Evolutionary conservation across 2,113 vertebrate genomes (phyloP).

Genomic region (Cnemophilus loriae): DNA sequence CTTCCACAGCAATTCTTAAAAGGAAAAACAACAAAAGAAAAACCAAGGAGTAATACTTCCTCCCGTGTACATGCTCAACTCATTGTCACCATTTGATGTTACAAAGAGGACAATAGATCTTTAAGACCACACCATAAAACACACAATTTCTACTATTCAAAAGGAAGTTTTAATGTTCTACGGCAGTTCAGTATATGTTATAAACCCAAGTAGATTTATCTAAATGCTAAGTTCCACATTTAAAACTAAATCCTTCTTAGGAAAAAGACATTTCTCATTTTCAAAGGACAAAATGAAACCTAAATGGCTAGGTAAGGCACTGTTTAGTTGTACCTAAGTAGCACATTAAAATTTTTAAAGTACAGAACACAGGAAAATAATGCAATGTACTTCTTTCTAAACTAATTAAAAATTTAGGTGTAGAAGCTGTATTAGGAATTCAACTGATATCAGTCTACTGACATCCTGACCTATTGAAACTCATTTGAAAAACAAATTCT

Average conservation of each 20-base stretch:
- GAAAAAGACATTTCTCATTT: neutral
- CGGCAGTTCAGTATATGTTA: neutral
- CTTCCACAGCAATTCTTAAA: neutral
- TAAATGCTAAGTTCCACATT: neutral
- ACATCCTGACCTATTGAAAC: neutral
- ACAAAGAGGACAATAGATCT: neutral
- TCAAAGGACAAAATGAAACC: neutral
- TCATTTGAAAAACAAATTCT: neutral
- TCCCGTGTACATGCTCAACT: neutral
- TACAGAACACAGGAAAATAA: neutral
- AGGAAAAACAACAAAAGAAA: neutral
- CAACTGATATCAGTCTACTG: neutral
- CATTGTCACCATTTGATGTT: neutral
- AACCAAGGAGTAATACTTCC: neutral
- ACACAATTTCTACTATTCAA: neutral
- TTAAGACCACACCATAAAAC: neutral
- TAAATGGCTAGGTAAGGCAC: neutral
- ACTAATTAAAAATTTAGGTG: neutral
- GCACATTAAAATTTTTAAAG: neutral
- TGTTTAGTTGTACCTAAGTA: neutral
- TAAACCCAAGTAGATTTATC: neutral
- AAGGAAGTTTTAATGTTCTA: neutral
- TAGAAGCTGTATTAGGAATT: neutral
- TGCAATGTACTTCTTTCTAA: neutral
- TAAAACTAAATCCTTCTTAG: neutral